These are phyloP conservation scores for Drosophila jambulina DNA, from an alignment of 1,140 invertebrate species.

Conservation along the genomic window DNA sequence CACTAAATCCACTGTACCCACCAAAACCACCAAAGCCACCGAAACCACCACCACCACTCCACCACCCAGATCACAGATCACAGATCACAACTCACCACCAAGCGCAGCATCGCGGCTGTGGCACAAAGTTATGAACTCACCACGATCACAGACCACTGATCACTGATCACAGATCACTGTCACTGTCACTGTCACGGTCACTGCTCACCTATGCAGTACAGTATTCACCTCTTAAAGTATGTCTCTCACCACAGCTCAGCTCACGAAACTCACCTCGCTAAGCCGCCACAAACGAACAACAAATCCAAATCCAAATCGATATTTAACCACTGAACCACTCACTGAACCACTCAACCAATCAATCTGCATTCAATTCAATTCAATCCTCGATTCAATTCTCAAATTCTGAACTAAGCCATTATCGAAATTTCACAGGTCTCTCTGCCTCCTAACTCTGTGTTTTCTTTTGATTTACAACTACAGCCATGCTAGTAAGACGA, in stretches of 20 bases:
- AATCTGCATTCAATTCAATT: constrained; percentile 47
- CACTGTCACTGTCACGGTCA: constrained; percentile 48
- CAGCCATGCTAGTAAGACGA: constrained; percentile 23
- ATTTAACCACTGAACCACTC: constrained; percentile 48
- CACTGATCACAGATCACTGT: constrained; percentile 41
- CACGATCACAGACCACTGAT: constrained; percentile 48
- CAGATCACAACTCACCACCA: constrained; percentile 39
- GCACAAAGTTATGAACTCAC: constrained; percentile 42
- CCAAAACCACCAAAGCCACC: constrained; percentile 6
- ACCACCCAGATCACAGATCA: constrained; percentile 25
- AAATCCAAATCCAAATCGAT: constrained; percentile 43
- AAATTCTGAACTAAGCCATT: constrained; percentile 72
- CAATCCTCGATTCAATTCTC: constrained; percentile 47
- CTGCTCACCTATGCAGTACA: constrained; percentile 42
- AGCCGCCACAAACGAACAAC: constrained; percentile 51
- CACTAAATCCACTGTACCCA: constrained; percentile 28
- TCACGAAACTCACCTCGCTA: constrained; percentile 66
- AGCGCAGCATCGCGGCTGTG: constrained; percentile 33
- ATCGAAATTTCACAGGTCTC: constrained; percentile 84
- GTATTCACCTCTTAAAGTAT: constrained; percentile 68
- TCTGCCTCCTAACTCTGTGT: constrained; percentile 50
- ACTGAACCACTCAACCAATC: constrained; percentile 61
- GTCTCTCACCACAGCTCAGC: constrained; percentile 66
- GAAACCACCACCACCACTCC: not conserved
- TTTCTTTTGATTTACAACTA: constrained; percentile 49